Conservation (phyloP, 64 coral and sea anemone species). For the Exaiptasia diaphana region DNA sequence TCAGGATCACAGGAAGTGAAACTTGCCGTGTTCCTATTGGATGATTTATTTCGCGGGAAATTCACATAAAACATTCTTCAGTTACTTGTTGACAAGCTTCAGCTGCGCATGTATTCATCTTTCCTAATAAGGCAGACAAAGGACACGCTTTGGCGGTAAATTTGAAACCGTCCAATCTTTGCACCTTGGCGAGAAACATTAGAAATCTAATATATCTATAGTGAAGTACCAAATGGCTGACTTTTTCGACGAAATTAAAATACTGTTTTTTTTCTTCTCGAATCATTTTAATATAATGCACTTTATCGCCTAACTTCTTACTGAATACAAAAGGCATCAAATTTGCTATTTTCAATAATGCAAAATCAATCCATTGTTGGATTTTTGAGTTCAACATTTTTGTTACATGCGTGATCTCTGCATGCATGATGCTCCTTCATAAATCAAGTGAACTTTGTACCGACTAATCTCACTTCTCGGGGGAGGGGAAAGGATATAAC, state of each 20-base stretch:
- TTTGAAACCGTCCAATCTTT: background rate
- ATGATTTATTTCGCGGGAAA: constrained; percentile 49
- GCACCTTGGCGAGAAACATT: background rate
- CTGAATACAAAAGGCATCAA: too few species aligned
- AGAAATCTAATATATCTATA: background rate
- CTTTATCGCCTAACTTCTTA: background rate
- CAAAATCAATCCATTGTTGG: too few species aligned
- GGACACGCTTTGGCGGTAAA: constrained; percentile 3
- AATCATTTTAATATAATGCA: background rate
- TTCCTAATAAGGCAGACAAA: constrained; percentile 11
- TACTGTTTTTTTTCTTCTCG: background rate
- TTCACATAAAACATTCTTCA: background rate
- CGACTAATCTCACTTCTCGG: too few species aligned
- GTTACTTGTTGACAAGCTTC: background rate
- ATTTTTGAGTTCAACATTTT: too few species aligned
- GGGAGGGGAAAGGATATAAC: too few species aligned
- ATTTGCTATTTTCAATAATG: too few species aligned
- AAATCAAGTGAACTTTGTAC: too few species aligned
- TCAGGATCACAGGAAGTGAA: background rate
- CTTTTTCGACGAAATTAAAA: background rate
- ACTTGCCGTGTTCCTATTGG: constrained; percentile 40
- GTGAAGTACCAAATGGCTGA: background rate
- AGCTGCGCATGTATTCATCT: background rate
- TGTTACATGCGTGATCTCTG: too few species aligned
- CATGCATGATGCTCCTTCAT: too few species aligned